phyloP scores from a whole-genome alignment of 2,113 vertebrate genomes.

The Lynx canadensis region DNA sequence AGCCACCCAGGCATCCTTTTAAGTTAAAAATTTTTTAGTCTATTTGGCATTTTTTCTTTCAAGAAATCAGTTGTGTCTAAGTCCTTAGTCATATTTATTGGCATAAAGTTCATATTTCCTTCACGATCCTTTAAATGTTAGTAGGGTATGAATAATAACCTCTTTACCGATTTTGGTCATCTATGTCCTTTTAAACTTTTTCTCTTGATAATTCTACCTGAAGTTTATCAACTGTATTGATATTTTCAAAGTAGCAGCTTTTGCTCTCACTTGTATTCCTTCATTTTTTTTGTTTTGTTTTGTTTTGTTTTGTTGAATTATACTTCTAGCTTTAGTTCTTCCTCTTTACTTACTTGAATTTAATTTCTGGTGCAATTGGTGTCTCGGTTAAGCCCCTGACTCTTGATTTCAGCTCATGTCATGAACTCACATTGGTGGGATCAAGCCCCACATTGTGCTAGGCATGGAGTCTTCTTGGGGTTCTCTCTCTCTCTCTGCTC shows the following conservation, averaged over 20 bases:
- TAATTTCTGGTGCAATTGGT: not conserved
- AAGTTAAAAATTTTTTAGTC: not conserved
- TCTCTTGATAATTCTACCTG: not conserved
- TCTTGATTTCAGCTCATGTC: too few species aligned
- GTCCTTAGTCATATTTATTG: not conserved
- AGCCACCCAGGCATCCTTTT: too few species aligned
- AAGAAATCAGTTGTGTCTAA: not conserved
- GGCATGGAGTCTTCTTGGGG: too few species aligned
- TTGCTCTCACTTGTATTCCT: not conserved
- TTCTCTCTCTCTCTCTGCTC: too few species aligned
- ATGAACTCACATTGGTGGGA: too few species aligned
- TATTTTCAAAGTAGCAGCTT: not conserved
- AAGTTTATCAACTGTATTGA: not conserved
- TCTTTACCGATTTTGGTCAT: not conserved
- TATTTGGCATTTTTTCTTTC: not conserved
- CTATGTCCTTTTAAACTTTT: not conserved
- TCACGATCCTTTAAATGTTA: not conserved
- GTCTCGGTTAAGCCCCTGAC: too few species aligned
- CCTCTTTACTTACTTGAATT: not conserved
- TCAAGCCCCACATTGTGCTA: too few species aligned
- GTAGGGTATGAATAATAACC: not conserved
- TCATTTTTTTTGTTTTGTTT: not conserved
- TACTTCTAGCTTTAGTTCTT: not conserved
- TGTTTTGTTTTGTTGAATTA: not conserved
- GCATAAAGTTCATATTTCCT: not conserved